Percentiles rank a stretch among this genome's conserved stretches.
These are phyloP conservation scores for Eunapius fragilis DNA, from an alignment of 37 sponge, comb jelly and placozoan genomes.

Conservation along the genomic window DNA sequence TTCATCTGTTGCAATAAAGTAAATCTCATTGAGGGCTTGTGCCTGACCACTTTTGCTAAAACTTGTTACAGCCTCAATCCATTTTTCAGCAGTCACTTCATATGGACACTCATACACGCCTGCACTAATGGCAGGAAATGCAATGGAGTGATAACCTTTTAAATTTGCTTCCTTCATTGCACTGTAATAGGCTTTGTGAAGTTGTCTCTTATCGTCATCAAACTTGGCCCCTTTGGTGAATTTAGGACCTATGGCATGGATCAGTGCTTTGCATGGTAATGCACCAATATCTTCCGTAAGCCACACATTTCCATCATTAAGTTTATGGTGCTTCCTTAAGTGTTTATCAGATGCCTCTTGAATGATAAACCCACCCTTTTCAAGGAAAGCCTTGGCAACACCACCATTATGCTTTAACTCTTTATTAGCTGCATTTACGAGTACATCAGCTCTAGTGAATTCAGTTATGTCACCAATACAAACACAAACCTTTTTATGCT, in stretches of 20 bases:
- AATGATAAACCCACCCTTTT: slow-evolving; percentile 66
- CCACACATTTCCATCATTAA: slow-evolving; percentile 57
- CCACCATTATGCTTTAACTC: slow-evolving; percentile 66
- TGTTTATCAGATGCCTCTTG: slow-evolving; percentile 36
- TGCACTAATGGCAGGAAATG: slow-evolving; percentile 71
- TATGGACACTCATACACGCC: slow-evolving; percentile 71
- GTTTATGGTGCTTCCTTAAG: slow-evolving; percentile 15
- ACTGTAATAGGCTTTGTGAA: slow-evolving; percentile 6
- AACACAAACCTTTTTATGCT: slow-evolving; percentile 21
- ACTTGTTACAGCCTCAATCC: slow-evolving; percentile 25
- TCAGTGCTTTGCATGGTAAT: slow-evolving; percentile 61
- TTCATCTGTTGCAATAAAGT: not conserved
- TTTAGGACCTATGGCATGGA: slow-evolving; percentile 72
- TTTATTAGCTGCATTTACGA: slow-evolving; percentile 81
- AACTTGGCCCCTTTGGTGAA: slow-evolving; percentile 14
- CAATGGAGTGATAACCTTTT: slow-evolving; percentile 35
- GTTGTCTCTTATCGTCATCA: slow-evolving; percentile 22
- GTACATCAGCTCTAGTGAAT: slow-evolving; percentile 58
- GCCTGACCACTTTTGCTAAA: not conserved
- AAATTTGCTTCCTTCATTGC: slow-evolving; percentile 12
- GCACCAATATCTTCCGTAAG: slow-evolving; percentile 37
- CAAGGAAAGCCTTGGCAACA: slow-evolving; percentile 46
- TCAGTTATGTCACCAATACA: slow-evolving; percentile 69
- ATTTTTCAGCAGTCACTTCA: slow-evolving; percentile 37
- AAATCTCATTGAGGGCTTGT: not conserved